phyloP scores from a whole-genome alignment of 2,888 invertebrate species.

The Lysandra bellargus region DNA sequence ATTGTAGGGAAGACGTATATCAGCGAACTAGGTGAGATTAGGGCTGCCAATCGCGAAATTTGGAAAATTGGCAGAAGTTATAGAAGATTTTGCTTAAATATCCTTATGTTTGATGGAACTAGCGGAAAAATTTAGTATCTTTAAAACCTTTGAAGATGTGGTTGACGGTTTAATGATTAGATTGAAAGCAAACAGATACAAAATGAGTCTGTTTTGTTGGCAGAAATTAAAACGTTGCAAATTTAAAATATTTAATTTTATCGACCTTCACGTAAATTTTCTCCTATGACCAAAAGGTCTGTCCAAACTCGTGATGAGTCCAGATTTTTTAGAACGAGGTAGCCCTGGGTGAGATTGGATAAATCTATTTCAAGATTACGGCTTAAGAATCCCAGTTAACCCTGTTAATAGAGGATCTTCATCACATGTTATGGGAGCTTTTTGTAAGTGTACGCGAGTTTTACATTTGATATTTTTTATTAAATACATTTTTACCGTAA shows the following conservation, averaged over 20 bases:
- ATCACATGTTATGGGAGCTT: not conserved
- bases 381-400: slow-evolving; percentile 20
- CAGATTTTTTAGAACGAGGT: not conserved
- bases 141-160: too few species aligned
- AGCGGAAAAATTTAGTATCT: too few species aligned
- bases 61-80: not conserved
- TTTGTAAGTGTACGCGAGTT: not conserved
- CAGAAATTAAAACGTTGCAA: too few species aligned
- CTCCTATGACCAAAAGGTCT: not conserved
- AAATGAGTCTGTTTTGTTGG: too few species aligned
- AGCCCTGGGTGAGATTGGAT: slow-evolving; percentile 15
- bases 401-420: slow-evolving; percentile 22
- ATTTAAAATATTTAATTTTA: too few species aligned
- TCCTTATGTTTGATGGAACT: not conserved
- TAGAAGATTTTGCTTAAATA: not conserved
- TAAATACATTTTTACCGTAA: too few species aligned
- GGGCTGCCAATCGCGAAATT: not conserved
- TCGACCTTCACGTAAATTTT: too few species aligned
- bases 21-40: slow-evolving; percentile 14
- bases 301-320: too few species aligned
- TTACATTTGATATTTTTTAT: not conserved
- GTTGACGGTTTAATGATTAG: too few species aligned
- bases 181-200: too few species aligned
- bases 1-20: slow-evolving; percentile 24
- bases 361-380: slow-evolving; percentile 27